Evolutionary conservation across 2,888 invertebrate genomes (phyloP), one percentile per base, ranked within the genome.

Genomic region (Panzeria rudis): DNA sequence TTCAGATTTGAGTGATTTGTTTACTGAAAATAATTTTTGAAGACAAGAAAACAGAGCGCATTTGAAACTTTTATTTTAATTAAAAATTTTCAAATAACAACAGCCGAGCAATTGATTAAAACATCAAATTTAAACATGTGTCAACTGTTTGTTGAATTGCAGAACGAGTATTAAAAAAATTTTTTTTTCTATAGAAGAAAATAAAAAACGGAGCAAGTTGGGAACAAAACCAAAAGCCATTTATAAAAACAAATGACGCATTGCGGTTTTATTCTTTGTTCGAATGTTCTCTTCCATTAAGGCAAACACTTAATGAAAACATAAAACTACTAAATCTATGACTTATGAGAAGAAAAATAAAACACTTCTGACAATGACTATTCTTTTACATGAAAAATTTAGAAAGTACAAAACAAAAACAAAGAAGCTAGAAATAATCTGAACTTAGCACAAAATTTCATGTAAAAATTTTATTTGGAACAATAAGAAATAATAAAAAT

Each of bases 221-320:
- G 23, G 47, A 72, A 73, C n/a, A 50, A 75, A 75, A 50, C 25
- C 15, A 59, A 81, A 71, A 64, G 8, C 35, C 68, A 84, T 77
- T 84, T 84, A 56, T 68, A 77, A 71, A 52, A 81, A 84, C 61
- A 84, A 81, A 81, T 84, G 84, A 84, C 84, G 84, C 84, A 84
- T 84, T 84, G 84, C 84, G 81, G 84, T 72, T 81, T 72, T 68
- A 50, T 77, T 77, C 71, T 72, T 77, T 72, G 29, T 41, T 68
- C 69, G 75, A 79, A 64, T 75, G 54, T 68, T 61, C 50, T 68
- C 59, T 52, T 20, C 61, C 52, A 81, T 75, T 75, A 64, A 56
- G 54, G 71, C 76, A 64, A 68, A 76, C 64, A 77, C 71, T 76
- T 77, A 71, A 71, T 69, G 62, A 82, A 75, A 68, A 56, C 64